These are phyloP conservation scores for Dioctria rufipes DNA, from an alignment of 2,888 invertebrate genomes.

Conservation along the genomic window DNA sequence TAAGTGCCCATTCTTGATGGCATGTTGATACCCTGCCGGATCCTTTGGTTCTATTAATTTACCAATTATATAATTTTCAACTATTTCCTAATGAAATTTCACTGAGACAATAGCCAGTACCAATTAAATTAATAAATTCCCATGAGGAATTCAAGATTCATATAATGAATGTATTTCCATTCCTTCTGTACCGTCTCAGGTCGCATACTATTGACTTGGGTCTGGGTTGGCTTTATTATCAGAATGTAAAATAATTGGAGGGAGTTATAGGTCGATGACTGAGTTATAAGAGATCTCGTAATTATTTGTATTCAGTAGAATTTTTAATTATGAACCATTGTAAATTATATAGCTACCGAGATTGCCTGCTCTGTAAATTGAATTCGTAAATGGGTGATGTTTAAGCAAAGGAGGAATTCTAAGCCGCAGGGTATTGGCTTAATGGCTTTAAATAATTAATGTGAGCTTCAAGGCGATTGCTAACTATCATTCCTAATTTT, in stretches of 20 bases:
- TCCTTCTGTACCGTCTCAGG: not conserved
- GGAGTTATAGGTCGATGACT: not conserved
- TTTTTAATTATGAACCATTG: no score
- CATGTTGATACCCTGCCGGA: not conserved
- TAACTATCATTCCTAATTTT: no score
- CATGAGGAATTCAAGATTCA: not conserved
- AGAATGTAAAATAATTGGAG: constrained; percentile 41
- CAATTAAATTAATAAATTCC: constrained; percentile 52
- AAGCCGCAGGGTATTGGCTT: no score
- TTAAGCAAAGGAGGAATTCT: no score
- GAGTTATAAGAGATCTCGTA: no score
- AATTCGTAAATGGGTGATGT: no score
- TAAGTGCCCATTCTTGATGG: not conserved
- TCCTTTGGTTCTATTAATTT: not conserved
- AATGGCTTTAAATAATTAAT: no score
- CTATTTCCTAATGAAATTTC: constrained; percentile 43
- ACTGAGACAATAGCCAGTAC: not conserved
- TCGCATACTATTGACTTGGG: not conserved
- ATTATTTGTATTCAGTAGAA: no score
- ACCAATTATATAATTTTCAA: constrained; percentile 21
- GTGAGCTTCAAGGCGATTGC: no score
- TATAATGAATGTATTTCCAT: constrained; percentile 14
- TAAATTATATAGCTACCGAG: no score
- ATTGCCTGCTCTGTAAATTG: no score
- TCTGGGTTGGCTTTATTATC: not conserved